phyloP scores from a whole-genome alignment of 2,797 vertebrate genomes.

The Momotus momota region DNA sequence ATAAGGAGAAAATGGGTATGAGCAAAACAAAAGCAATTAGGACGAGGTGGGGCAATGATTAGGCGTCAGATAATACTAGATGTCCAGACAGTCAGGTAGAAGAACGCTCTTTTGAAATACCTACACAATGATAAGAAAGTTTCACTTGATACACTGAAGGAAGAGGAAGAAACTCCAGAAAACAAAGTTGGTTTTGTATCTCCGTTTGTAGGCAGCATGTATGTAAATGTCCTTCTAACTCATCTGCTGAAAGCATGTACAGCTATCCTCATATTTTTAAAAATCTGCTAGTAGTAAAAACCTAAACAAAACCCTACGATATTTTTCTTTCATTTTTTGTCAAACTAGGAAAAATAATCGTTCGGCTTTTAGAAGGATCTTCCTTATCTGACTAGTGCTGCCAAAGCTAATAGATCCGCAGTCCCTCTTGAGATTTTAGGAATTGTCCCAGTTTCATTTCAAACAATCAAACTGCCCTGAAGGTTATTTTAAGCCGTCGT shows the following conservation, averaged over 20 bases:
- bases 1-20: neutral
- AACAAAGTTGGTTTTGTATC: neutral
- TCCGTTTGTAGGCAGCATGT: neutral
- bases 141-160: neutral
- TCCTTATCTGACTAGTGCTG: neutral
- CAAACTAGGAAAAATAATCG: neutral
- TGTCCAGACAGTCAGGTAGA: neutral
- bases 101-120: conserved; percentile 2
- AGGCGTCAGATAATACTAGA: neutral
- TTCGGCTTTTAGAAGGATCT: neutral
- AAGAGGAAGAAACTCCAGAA: neutral
- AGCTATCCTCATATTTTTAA: neutral
- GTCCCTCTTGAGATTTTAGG: conserved; percentile 31
- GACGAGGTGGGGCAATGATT: neutral
- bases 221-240: neutral
- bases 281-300: neutral
- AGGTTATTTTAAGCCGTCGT: conserved; percentile 39
- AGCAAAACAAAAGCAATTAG: conserved; percentile 28
- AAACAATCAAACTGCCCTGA: neutral
- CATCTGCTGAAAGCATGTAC: neutral
- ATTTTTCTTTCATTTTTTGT: neutral
- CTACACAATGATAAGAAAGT: neutral
- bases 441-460: conserved; percentile 28
- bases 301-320: neutral
- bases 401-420: neutral